A percentile compares a stretch with the other conserved stretches of the same genome.
Conservation (phyloP, 2,797 vertebrate species). For the Chaenodraco wilsoni region DNA sequence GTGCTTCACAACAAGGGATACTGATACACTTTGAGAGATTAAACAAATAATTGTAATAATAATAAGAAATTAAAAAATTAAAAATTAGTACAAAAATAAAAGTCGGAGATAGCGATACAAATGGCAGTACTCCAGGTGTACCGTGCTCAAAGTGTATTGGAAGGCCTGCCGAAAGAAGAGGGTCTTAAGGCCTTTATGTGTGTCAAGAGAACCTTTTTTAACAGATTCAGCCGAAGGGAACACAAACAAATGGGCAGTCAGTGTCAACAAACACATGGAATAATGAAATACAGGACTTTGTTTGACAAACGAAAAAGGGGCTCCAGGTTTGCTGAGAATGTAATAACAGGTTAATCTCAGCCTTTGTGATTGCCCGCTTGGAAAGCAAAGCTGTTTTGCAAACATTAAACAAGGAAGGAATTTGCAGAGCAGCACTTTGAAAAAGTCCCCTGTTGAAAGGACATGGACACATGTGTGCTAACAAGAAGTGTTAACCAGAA, state of each 20-base stretch:
- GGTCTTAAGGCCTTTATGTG: no score
- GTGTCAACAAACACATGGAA: slow-evolving; percentile 16
- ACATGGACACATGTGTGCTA: not conserved
- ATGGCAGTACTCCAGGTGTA: no score
- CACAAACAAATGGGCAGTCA: not conserved
- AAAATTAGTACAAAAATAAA: no score
- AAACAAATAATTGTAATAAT: no score
- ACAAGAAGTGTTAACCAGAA: slow-evolving; percentile 27
- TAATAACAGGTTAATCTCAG: slow-evolving; percentile 25
- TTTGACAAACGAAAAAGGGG: slow-evolving; percentile 23
- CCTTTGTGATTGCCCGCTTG: slow-evolving; percentile 12
- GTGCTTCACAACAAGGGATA: no score
- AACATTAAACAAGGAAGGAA: slow-evolving; percentile 19
- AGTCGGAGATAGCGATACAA: no score
- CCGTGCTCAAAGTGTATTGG: no score
- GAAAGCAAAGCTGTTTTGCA: slow-evolving; percentile 11
- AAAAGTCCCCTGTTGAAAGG: slow-evolving; percentile 13
- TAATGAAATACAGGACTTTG: slow-evolving; percentile 2
- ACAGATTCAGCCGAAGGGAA: not conserved
- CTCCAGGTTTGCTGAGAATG: slow-evolving; percentile 3
- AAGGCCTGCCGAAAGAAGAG: no score
- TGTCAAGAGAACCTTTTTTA: not conserved
- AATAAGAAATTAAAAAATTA: no score
- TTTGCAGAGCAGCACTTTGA: slow-evolving; percentile 7
- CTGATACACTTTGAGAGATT: no score